A percentile compares a stretch with the other conserved stretches of the same genome.
These are phyloP conservation scores for Desmophyllum pertusum DNA, from an alignment of 92 coral and sea anemone species.

Conservation along the genomic window DNA sequence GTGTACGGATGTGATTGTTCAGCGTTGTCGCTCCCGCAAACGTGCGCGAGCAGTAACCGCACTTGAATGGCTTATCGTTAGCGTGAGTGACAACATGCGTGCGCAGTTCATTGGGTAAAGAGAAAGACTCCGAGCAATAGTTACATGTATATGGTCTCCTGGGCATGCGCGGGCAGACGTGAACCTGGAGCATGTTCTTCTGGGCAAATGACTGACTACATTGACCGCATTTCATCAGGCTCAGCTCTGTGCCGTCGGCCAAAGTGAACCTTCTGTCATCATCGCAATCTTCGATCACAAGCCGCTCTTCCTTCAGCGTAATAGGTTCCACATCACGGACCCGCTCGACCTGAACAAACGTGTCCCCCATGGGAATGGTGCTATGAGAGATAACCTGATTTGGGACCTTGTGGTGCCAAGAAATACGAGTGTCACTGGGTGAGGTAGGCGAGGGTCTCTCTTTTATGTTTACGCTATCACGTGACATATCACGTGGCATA, in stretches of 20 bases:
- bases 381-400: slow-evolving; percentile 10
- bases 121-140: slow-evolving; percentile 89
- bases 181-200: slow-evolving; percentile 86
- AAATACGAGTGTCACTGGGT: slow-evolving; percentile 26
- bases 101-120: slow-evolving; percentile 90
- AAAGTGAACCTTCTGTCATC: slow-evolving; percentile 36
- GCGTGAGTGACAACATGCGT: slow-evolving; percentile 93
- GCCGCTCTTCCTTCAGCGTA: slow-evolving; percentile 25
- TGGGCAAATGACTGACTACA: slow-evolving; percentile 92
- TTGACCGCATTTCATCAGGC: slow-evolving; percentile 92
- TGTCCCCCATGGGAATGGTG: slow-evolving; percentile 17
- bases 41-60: slow-evolving; percentile 98
- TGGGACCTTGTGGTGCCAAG: slow-evolving; percentile 33
- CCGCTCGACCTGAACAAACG: slow-evolving; percentile 13
- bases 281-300: slow-evolving; percentile 44
- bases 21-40: slow-evolving; percentile 98
- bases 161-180: slow-evolving; percentile 90
- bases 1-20: slow-evolving; percentile 96
- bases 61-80: slow-evolving; percentile 94
- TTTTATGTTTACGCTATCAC: slow-evolving; percentile 13
- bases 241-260: slow-evolving; percentile 64
- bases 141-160: slow-evolving; percentile 89
- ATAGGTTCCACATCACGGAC: slow-evolving; percentile 19
- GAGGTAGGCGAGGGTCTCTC: slow-evolving; percentile 16
- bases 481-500: no score